These are phyloP conservation scores for Pantala flavescens DNA, from an alignment of 1,140 invertebrate genomes.

Conservation along the genomic window DNA sequence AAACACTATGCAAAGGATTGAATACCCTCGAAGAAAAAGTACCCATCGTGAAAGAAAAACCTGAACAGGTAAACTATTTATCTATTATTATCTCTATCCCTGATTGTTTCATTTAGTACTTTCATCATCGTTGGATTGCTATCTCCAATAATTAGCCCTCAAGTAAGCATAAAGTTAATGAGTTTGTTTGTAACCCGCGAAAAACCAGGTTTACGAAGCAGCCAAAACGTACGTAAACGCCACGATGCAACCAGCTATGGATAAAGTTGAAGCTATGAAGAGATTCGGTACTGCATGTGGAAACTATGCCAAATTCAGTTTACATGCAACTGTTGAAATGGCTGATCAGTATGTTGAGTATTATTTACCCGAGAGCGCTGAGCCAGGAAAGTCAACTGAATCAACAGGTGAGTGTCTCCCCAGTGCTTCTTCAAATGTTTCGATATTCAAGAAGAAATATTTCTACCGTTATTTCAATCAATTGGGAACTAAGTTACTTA, in stretches of 20 bases:
- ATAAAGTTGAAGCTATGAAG: slow-evolving; percentile 35
- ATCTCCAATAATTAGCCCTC: no score
- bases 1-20: slow-evolving; percentile 36
- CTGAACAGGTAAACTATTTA: slow-evolving; percentile 27
- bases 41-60: slow-evolving; percentile 37
- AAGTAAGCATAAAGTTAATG: no score
- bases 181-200: no score
- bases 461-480: no score
- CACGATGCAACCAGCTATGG: slow-evolving; percentile 49
- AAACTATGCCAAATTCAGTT: background rate
- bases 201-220: slow-evolving; percentile 34
- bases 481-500: no score
- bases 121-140: no score
- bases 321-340: background rate
- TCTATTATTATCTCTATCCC: no score
- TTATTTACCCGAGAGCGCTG: background rate
- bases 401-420: no score
- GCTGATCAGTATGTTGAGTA: background rate
- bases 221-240: slow-evolving; percentile 53
- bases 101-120: no score
- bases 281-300: slow-evolving; percentile 11
- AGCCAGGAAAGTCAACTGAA: no score
- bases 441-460: no score
- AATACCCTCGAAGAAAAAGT: slow-evolving; percentile 39
- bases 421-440: no score